These are phyloP conservation scores for Arizona elegans DNA, from an alignment of 2,113 vertebrate species.

Conservation along the genomic window DNA sequence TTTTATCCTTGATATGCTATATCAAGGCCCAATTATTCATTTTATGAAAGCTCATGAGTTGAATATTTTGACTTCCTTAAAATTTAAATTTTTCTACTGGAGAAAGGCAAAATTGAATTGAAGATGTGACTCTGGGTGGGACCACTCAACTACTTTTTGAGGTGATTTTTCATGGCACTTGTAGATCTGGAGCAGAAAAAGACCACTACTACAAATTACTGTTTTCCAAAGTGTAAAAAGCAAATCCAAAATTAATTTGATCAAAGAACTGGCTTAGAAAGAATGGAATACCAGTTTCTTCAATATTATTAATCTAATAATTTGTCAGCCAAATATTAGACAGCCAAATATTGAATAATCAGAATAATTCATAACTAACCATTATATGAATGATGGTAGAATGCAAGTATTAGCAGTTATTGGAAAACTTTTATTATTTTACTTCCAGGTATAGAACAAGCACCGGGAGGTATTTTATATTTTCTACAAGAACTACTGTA, in stretches of 20 bases:
- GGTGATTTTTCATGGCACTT: not conserved
- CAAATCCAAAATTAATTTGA: not conserved
- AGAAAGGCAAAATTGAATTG: not conserved
- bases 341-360: not conserved
- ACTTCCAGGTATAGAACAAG: slow-evolving; percentile 7
- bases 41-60: not conserved
- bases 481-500: slow-evolving; percentile 22
- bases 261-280: not conserved
- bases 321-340: not conserved
- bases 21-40: not conserved
- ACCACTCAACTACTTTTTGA: not conserved
- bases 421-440: not conserved
- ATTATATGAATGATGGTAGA: not conserved
- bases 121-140: not conserved
- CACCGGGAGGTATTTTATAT: not conserved
- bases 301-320: not conserved
- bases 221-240: not conserved
- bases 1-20: too few relatives aligned
- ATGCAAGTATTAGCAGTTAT: not conserved
- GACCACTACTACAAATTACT: not conserved
- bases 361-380: not conserved
- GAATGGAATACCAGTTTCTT: not conserved
- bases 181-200: not conserved
- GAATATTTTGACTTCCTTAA: not conserved
- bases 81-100: not conserved